Evolutionary conservation across 2,113 vertebrate species (phyloP), one percentile per base, ranked within the genome.

Genomic region (Zingel zingel): DNA sequence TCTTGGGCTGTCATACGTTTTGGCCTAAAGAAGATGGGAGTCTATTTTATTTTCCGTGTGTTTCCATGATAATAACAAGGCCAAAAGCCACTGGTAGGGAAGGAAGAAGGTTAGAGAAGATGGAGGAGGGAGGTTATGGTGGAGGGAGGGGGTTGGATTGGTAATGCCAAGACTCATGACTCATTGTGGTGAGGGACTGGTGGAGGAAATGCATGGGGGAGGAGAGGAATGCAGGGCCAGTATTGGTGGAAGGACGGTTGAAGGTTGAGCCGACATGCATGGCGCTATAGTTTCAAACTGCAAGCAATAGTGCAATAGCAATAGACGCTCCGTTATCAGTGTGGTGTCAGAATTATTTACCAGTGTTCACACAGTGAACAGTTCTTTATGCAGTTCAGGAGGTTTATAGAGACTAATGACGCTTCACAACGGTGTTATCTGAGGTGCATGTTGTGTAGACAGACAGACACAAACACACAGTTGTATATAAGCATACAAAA

Each of bases 141-240:
- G 87, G 56, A 61, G 48, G 65, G 57, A 61, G 53, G 65, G 57
- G 73, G 66, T 76, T 70, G 74, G 50, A 48, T 47, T 1, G 66
- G 79, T n/a, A 25, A 71, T 81, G 84, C 90, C 85, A 87, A 68
- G 75, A 54, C 58, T 51, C 8, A 79, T 95, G 94, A 95, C 54
- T 95, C 94, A 94, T 80, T 5, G 69, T 71, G 82, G 86, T 15
- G 39, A 79, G 82, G 76, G 62, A 86, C 58, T 73, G 74, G 72
- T 12, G 69, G 72, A 74, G 74, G 82, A 82, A 89, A 72, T 51
- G 39, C 81, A 70, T 3, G 83, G 63, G 83, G 92, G 90, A 86
- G 89, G 90, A 87, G 61, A 81, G 51, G 51, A 86, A 88, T 50
- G 27, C 68, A 54, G 75, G 65, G 69, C 1, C 2, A 72, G 72